Evolutionary conservation across 1,140 invertebrate species (phyloP).

Genomic region (Lepeophtheirus salmonis): DNA sequence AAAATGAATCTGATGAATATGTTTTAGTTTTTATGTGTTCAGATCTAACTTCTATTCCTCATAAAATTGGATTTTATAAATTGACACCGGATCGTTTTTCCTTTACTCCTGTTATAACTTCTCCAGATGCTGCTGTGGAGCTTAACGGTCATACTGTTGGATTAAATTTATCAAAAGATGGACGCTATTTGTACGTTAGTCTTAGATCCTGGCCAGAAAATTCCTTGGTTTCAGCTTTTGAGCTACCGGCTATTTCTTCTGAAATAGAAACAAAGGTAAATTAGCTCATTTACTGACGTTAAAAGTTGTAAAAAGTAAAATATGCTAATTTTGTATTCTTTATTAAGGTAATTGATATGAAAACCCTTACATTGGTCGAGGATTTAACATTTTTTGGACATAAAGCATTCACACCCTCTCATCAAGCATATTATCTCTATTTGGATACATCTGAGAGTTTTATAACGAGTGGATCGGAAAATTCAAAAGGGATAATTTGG

Average conservation of each 20-base stretch:
- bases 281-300: background rate
- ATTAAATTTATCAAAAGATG: slow-evolving; percentile 67
- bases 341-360: slow-evolving; percentile 3
- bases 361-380: background rate
- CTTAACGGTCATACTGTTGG: slow-evolving; percentile 73
- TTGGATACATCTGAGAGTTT: slow-evolving; percentile 50
- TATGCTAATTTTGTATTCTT: slow-evolving; percentile 3
- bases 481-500: slow-evolving; percentile 65
- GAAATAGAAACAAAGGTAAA: slow-evolving; percentile 74
- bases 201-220: slow-evolving; percentile 62
- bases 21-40: background rate
- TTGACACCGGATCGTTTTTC: background rate
- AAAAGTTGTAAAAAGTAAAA: no score
- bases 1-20: background rate
- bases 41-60: background rate
- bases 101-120: background rate
- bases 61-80: background rate
- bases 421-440: slow-evolving; percentile 76
- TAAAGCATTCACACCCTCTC: slow-evolving; percentile 65
- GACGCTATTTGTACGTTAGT: slow-evolving; percentile 69
- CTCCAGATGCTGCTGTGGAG: slow-evolving; percentile 37
- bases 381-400: slow-evolving; percentile 33
- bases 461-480: slow-evolving; percentile 55
- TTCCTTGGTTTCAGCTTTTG: slow-evolving; percentile 50
- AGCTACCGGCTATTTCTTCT: slow-evolving; percentile 69